Evolutionary conservation across 1,140 invertebrate genomes (phyloP), one percentile per base, ranked within the genome.

Genomic region (Diabrotica undecimpunctata): DNA sequence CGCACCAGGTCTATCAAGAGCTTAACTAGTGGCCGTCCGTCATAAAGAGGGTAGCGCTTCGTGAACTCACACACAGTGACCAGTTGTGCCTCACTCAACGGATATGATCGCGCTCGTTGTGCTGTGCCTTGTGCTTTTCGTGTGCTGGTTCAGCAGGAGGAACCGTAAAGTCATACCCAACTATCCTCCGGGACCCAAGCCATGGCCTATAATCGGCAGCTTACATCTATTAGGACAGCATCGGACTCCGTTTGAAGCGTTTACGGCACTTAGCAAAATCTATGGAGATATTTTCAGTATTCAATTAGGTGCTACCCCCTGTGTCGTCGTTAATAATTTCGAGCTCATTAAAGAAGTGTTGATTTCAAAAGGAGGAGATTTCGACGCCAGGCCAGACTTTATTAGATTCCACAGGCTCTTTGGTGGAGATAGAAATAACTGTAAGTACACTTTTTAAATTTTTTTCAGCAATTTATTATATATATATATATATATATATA

Each of bases 351-450:
- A 87, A 65, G 90, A 93, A 76, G 90, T 94, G 12, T 82, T 95
- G 11, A 88, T 93, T 72, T 85, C 87, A 64, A 92, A 92, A 77
- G 90, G 90, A 46, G 87, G 86, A 62, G 85, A 87, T 68, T 93
- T 95, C 77, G 90, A 90, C 4, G 90, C 90, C 6, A 80, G 93
- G 39, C 92, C 92, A 0, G 86, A 93, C 75, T 94, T 94, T 76
- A 72, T 89, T 38, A 80, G 93, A 46, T 91, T 87, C 77, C 84
- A 90, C 70, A 82, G 84, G 66, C 82, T 92, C 5, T 92, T 92
- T 78, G 88, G 87, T 4, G 88, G 87, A 38, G 85, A 92, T 76
- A 80, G 88, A 57, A 87, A 91, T 76, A 90, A 90, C 76, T 91
- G 90, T 91, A 83, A 90, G 90, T 87, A 75, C 38, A 38, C 10